Conservation (phyloP, 2,797 vertebrate genomes). For the Ctenopoma multispine region DNA sequence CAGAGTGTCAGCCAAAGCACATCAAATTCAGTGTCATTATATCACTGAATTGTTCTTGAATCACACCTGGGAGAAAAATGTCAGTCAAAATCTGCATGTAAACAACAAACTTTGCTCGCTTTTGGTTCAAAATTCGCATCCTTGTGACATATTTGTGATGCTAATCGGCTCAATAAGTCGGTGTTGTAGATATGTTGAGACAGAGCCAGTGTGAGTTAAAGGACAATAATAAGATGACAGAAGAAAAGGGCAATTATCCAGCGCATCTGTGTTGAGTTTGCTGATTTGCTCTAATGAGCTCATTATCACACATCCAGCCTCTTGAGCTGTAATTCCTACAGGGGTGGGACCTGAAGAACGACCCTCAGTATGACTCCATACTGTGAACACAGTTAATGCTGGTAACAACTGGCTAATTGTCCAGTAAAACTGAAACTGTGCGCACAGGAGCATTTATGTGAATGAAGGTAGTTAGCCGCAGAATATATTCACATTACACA, state of each 20-base stretch:
- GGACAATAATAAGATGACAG: constrained; percentile 22
- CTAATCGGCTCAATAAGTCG: no score
- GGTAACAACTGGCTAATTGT: constrained; percentile 4
- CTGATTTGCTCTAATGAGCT: constrained; percentile 54
- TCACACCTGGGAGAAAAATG: background rate
- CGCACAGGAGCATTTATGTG: background rate
- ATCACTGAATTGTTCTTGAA: background rate
- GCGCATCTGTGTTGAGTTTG: no score
- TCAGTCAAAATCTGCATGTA: background rate
- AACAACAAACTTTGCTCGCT: constrained; percentile 3
- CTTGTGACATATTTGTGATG: background rate
- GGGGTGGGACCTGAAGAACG: constrained; percentile 15
- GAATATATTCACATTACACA: background rate
- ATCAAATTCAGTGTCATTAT: constrained; percentile 27
- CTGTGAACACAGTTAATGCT: background rate
- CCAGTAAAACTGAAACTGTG: background rate
- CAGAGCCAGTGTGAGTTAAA: constrained; percentile 49
- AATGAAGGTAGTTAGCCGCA: constrained; percentile 6
- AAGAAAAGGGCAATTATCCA: background rate
- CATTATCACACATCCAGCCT: constrained; percentile 38
- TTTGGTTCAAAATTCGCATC: constrained; percentile 5
- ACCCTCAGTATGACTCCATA: constrained; percentile 38
- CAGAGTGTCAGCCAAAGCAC: constrained; percentile 19
- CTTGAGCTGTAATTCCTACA: constrained; percentile 19
- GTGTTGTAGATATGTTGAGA: no score